Base-by-base conservation (phyloP, 2,113 vertebrate genomes). In the Arothron firmamentum region DNA sequence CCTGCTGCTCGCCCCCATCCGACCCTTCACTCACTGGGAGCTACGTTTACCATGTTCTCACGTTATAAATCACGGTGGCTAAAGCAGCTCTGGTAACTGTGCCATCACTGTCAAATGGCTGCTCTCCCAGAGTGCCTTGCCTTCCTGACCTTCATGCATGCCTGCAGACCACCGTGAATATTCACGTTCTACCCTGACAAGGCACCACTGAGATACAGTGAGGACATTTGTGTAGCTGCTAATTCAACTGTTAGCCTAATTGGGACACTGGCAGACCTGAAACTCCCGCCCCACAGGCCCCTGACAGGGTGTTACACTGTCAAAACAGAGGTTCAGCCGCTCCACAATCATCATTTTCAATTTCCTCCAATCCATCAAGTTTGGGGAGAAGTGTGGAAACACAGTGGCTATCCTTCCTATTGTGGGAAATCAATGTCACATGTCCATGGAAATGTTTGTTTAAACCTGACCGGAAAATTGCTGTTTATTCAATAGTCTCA, bases 1-100 rank as follows among this genome's bases (percentile, higher is more conserved):
- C 59, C 67, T 53, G 46, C 52, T 54, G 45, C 56, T 59, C 16
- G 47, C 51, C 55, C 46, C 38, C 56, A 53, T 51, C 25, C 83
- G 83, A 79, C 78, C 84, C 74, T 79, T 80, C 75, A 77, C 82
- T 81, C 86, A 75, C 78, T 90, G 87, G 85, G 81, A 89, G 82
- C 78, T 86, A 79, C 85, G 84, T 90, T 87, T 70, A 83, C 91
- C 90, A 88, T 87, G 76, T 79, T 85, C 78, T 84, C 88, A 88
- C 82, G 63, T 87, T 86, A 89, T 89, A 91, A 90, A 92, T 92
- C 89, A 90, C 86, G 86, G 81, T 75, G 42, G 74, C 79, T 86
- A 84, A 90, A 90, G 84, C 88, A 84, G 82, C 63, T 76, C 82
- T 88, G 84, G 90, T 91, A 90, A 89, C 85, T 85, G 76, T 84